Evolutionary conservation across 2,113 vertebrate species (phyloP).

Genomic region (Sclerurus mexicanus): DNA sequence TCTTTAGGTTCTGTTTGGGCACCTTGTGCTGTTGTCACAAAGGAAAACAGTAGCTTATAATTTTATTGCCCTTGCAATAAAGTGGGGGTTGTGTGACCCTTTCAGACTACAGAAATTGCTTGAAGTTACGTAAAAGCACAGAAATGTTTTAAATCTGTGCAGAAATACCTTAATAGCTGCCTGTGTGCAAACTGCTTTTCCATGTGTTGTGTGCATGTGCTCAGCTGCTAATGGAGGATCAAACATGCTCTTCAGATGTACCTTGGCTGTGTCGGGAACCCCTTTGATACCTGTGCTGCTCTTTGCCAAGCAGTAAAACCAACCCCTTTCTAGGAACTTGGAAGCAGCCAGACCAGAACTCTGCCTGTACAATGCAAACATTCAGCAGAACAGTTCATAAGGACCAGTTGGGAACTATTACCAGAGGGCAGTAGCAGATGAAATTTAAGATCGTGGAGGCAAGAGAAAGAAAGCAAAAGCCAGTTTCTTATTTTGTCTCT

Average conservation of each 20-base stretch:
- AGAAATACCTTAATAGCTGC: not conserved
- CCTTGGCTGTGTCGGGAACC: not conserved
- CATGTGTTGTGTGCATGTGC: not conserved
- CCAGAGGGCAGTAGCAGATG: not conserved
- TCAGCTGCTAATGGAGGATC: not conserved
- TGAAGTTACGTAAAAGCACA: not conserved
- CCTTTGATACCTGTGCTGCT: not conserved
- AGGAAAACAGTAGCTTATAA: not conserved
- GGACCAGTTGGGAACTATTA: not conserved
- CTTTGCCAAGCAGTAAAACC: conserved; percentile 16
- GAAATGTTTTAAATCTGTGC: not conserved
- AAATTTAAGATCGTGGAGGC: not conserved
- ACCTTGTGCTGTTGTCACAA: not conserved
- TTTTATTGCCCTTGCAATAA: not conserved
- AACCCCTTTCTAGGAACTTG: conserved; percentile 30
- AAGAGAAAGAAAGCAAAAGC: not conserved
- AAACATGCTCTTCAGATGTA: not conserved
- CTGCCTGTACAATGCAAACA: not conserved
- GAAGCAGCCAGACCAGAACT: not conserved
- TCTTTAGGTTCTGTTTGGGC: not conserved
- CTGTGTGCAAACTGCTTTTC: not conserved
- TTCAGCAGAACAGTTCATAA: not conserved
- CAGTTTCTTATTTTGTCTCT: not conserved
- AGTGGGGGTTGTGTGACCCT: not conserved
- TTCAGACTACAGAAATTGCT: not conserved